Conservation (phyloP, 2,888 invertebrate species). For the Shargacucullia verbasci region DNA sequence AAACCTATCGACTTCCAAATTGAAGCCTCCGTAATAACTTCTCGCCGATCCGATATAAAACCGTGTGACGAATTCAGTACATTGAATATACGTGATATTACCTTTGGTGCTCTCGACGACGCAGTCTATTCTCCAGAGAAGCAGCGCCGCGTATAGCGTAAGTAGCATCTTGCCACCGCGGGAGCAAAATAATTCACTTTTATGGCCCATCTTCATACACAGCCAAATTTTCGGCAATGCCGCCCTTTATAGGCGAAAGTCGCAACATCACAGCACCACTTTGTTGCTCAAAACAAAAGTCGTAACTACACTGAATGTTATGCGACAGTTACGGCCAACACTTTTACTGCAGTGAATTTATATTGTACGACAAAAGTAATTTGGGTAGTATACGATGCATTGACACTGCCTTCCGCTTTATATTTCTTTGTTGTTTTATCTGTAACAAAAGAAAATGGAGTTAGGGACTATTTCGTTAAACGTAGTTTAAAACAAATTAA, state of each 20-base stretch:
- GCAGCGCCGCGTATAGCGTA: slow-evolving; percentile 76
- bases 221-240: slow-evolving; percentile 76
- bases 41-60: slow-evolving; percentile 40
- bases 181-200: slow-evolving; percentile 72
- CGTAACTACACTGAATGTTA: slow-evolving; percentile 65
- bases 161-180: slow-evolving; percentile 81
- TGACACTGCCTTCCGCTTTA: slow-evolving; percentile 54
- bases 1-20: slow-evolving; percentile 53
- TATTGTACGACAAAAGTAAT: slow-evolving; percentile 54
- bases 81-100: slow-evolving; percentile 64
- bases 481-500: slow-evolving; percentile 37
- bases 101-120: slow-evolving; percentile 85
- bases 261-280: slow-evolving; percentile 82
- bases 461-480: slow-evolving; percentile 37
- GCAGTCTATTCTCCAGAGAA: slow-evolving; percentile 84
- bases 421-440: slow-evolving; percentile 59
- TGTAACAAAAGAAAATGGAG: slow-evolving; percentile 64
- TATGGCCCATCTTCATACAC: slow-evolving; percentile 80
- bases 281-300: slow-evolving; percentile 67
- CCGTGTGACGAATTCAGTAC: slow-evolving; percentile 42
- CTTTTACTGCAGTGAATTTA: slow-evolving; percentile 63
- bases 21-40: slow-evolving; percentile 49
- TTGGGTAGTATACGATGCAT: slow-evolving; percentile 62
- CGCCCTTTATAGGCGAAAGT: slow-evolving; percentile 71
- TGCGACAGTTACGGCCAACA: slow-evolving; percentile 60